Evolutionary conservation across 2,888 invertebrate genomes (phyloP).

Genomic region (Ischnus inquisitorius): DNA sequence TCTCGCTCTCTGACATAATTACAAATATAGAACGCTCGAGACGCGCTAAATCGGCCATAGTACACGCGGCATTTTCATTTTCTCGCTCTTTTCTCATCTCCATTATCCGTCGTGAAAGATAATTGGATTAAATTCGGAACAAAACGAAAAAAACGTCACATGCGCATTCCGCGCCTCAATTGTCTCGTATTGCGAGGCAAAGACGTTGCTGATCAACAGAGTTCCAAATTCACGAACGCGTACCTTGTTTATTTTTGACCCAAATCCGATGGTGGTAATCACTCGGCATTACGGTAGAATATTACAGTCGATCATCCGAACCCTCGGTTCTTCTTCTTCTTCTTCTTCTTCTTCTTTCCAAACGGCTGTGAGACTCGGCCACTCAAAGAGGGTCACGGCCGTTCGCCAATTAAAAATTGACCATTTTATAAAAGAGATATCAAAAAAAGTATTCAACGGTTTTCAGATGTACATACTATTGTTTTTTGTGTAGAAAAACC

Average conservation of each 20-base stretch:
- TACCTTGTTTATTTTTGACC: neutral
- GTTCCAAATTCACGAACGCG: neutral
- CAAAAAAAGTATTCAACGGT: too few relatives aligned
- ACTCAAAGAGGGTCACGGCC: too few relatives aligned
- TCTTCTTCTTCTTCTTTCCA: too few relatives aligned
- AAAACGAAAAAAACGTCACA: slow-evolving; percentile 26
- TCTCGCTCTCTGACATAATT: slow-evolving; percentile 82
- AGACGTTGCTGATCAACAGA: neutral
- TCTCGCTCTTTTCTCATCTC: slow-evolving; percentile 44
- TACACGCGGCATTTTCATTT: slow-evolving; percentile 58
- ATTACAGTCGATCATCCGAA: too few relatives aligned
- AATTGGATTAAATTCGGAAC: slow-evolving; percentile 58
- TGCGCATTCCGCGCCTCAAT: neutral
- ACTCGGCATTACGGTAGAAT: too few relatives aligned
- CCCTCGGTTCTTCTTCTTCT: too few relatives aligned
- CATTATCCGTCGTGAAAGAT: slow-evolving; percentile 37
- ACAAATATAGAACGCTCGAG: slow-evolving; percentile 80
- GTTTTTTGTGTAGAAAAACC: too few relatives aligned
- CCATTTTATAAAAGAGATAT: too few relatives aligned
- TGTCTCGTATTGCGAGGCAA: slow-evolving; percentile 1
- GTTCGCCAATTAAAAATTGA: too few relatives aligned
- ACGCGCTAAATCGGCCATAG: slow-evolving; percentile 78
- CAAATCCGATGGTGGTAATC: neutral
- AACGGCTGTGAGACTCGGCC: too few relatives aligned
- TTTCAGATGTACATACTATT: too few relatives aligned